Evolutionary conservation across 2,113 vertebrate species (phyloP).

Genomic region (Chlorocebus sabaeus): DNA sequence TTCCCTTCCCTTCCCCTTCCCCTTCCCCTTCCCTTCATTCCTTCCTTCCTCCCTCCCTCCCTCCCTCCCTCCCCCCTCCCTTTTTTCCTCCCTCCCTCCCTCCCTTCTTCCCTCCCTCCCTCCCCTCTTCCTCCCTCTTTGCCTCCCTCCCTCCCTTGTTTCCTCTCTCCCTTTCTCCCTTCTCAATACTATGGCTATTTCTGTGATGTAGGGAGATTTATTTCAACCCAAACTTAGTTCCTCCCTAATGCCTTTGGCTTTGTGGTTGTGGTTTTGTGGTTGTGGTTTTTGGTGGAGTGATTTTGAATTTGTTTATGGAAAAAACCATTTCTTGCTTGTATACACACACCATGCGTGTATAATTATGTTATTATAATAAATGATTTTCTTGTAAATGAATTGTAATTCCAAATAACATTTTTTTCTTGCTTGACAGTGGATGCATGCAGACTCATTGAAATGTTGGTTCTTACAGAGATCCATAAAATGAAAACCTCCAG

Average conservation of each 20-base stretch:
- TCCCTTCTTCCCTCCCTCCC: no score
- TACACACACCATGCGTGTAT: no score
- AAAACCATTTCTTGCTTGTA: background rate
- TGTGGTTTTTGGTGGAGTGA: background rate
- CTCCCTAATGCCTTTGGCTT: background rate
- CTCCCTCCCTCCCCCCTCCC: no score
- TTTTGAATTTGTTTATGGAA: background rate
- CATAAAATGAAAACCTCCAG: background rate
- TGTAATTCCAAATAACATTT: background rate
- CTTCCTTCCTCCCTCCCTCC: no score
- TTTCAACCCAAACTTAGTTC: background rate
- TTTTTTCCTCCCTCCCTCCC: no score
- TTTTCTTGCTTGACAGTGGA: background rate
- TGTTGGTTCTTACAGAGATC: background rate
- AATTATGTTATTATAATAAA: background rate
- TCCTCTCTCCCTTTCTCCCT: background rate
- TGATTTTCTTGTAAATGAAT: background rate
- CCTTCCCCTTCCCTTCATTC: accelerated
- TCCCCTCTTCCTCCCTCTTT: no score
- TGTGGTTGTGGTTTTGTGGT: background rate
- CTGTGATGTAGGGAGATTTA: background rate
- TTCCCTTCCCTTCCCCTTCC: accelerated
- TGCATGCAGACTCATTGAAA: background rate
- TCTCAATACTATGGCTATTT: background rate
- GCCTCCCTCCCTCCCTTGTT: no score